Conservation (phyloP, 2,113 vertebrate species). For the Malurus melanocephalus region DNA sequence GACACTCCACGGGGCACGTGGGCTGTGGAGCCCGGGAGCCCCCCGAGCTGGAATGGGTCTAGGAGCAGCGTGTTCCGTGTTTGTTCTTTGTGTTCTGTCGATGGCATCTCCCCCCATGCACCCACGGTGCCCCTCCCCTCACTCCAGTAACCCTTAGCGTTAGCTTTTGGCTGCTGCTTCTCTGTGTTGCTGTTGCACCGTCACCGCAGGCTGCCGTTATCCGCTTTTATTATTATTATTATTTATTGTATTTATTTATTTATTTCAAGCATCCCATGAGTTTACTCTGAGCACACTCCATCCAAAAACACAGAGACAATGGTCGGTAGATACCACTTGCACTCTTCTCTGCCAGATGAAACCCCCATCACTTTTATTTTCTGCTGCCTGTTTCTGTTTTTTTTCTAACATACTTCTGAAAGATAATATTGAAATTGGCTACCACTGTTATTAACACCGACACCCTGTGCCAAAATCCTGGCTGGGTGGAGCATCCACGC, state of each 20-base stretch:
- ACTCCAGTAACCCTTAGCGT: constrained; percentile 47
- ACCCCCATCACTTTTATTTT: constrained; percentile 64
- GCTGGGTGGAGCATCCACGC: not conserved
- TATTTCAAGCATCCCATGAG: constrained; percentile 58
- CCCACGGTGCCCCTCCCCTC: constrained; percentile 24
- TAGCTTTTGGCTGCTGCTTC: constrained; percentile 72
- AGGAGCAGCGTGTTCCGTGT: constrained; percentile 74
- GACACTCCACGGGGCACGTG: constrained; percentile 7
- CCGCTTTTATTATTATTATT: not conserved
- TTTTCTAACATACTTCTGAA: constrained; percentile 10
- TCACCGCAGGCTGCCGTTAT: constrained; percentile 61
- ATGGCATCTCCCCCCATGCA: constrained; percentile 44
- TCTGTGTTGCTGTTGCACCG: constrained; percentile 64
- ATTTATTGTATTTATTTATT: constrained; percentile 51
- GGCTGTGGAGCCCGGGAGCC: constrained; percentile 36
- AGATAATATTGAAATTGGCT: not conserved
- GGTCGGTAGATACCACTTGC: constrained; percentile 22
- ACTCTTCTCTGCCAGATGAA: constrained; percentile 67
- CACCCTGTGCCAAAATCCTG: not conserved
- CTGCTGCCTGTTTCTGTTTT: constrained; percentile 65
- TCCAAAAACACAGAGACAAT: not conserved
- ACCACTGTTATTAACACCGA: not conserved
- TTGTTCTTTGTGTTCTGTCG: constrained; percentile 71
- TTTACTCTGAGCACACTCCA: constrained; percentile 39
- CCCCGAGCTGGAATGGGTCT: constrained; percentile 80